phyloP scores from a whole-genome alignment of 53 echinoderm and acorn worm species.

The Mesocentrotus franciscanus region DNA sequence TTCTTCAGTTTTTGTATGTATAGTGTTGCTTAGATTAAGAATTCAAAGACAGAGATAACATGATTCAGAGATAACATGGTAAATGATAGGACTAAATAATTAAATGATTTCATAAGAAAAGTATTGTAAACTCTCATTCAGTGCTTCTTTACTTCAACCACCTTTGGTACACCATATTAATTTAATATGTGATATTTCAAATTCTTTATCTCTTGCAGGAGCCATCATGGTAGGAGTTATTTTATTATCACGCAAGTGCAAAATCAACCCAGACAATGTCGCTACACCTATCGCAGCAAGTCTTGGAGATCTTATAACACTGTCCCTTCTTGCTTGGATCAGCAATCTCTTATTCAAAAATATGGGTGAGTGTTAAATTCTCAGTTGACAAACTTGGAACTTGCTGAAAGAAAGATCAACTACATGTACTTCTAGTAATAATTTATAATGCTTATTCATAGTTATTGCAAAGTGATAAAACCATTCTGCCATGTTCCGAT shows the following conservation, averaged over 20 bases:
- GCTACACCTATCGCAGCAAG: conserved; percentile 99
- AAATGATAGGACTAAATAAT: too few species aligned
- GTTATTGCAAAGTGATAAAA: too few species aligned
- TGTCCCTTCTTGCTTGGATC: conserved; percentile 97
- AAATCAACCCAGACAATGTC: conserved; percentile 98
- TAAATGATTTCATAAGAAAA: too few species aligned
- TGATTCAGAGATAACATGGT: too few species aligned
- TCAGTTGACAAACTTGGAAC: not conserved
- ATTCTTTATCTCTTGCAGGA: conserved; percentile 68
- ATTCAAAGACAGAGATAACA: too few species aligned
- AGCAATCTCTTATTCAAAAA: conserved; percentile 87
- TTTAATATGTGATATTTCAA: too few species aligned
- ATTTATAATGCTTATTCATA: not conserved
- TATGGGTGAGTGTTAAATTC: conserved; percentile 76
- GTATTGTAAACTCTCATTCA: too few species aligned
- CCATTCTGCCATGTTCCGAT: not conserved
- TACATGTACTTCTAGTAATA: not conserved
- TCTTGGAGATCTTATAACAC: conserved; percentile 96
- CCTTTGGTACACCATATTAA: too few species aligned
- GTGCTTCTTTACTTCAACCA: too few species aligned
- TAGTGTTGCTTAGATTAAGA: too few species aligned
- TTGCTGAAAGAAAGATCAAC: not conserved
- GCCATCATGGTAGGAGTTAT: conserved; percentile 94
- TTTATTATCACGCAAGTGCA: conserved; percentile 83
- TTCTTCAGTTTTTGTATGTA: too few species aligned